Percentiles rank a stretch among this genome's conserved stretches.
Evolutionary conservation across 2,888 invertebrate genomes (phyloP).

Genomic region (Isoperla grammatica): DNA sequence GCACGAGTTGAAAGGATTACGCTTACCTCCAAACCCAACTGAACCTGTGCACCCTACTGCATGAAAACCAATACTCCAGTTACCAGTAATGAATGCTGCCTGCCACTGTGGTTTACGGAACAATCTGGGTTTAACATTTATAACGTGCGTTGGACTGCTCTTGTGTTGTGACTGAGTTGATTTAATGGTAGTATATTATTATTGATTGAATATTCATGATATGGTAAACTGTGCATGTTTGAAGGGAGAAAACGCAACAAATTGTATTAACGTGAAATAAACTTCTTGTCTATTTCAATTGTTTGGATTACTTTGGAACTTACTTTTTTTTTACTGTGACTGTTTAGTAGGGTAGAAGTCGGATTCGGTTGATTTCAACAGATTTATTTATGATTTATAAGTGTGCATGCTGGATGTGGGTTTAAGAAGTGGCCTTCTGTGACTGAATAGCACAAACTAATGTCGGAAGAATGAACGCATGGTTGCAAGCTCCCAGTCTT

Average conservation of each 20-base stretch:
- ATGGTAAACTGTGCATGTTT: neutral
- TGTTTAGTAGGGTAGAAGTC: too few relatives aligned
- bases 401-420: too few relatives aligned
- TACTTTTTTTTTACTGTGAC: neutral
- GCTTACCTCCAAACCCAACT: too few relatives aligned
- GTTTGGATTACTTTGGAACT: neutral
- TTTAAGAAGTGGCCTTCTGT: too few relatives aligned
- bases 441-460: too few relatives aligned
- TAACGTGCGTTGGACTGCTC: neutral
- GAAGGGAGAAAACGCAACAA: neutral
- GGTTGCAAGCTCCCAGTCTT: too few relatives aligned
- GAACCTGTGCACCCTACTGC: too few relatives aligned
- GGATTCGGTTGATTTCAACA: too few relatives aligned
- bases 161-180: neutral
- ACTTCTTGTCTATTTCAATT: neutral
- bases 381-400: too few relatives aligned
- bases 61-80: neutral
- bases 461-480: too few relatives aligned
- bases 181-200: neutral
- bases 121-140: neutral
- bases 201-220: neutral
- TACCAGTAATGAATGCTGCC: neutral
- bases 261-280: neutral
- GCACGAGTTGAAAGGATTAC: too few relatives aligned
- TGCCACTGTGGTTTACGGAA: neutral